Evolutionary conservation across 2,113 vertebrate genomes (phyloP), one percentile per base, ranked within the genome.

Genomic region (Leiothrix lutea): DNA sequence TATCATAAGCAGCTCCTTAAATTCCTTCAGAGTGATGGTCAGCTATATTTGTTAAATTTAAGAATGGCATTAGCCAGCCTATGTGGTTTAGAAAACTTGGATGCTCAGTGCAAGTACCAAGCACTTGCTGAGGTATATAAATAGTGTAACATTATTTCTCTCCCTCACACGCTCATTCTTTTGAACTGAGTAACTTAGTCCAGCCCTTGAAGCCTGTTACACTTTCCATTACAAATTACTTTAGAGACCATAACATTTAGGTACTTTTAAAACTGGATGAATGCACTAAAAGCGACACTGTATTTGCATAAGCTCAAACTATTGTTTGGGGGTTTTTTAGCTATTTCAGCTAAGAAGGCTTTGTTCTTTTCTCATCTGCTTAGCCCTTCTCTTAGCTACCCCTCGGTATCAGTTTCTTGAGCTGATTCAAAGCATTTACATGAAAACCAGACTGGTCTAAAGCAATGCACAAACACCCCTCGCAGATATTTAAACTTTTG

Each of bases 111-210:
- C 10, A 69, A 78, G 24, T 20, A 45, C 15, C 26, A 73, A 66
- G 21, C 22, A 23, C 80, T 93, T 91, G 40, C 33, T 22, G 17
- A 51, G 12, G 5, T 40, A 11, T 51, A 67, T 70, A 66, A 89
- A 57, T 45, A 90, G 29, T 11, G 8, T 22, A 58, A 82, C 21
- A 29, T 64, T 78, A 86, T 88, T 91, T 92, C 48, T 87, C 2
- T 2, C 38, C 73, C 65, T 91, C 38, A 40, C 29, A 56, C 1
- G 6, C 44, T 25, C 14, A 58, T 51, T 67, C 56, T 74, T 92
- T 80, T 56, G 62, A 94, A 88, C 45, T 88, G 56, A 90, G 86
- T 92, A 71, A 94, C 90, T 96, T 66, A 95, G 51, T 78, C 51
- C 35, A 79, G 23, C 28, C 44, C 11, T 75, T 84, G 51, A 83